Evolutionary conservation across 2,113 vertebrate genomes (phyloP).

Genomic region (Oncorhynchus nerka): DNA sequence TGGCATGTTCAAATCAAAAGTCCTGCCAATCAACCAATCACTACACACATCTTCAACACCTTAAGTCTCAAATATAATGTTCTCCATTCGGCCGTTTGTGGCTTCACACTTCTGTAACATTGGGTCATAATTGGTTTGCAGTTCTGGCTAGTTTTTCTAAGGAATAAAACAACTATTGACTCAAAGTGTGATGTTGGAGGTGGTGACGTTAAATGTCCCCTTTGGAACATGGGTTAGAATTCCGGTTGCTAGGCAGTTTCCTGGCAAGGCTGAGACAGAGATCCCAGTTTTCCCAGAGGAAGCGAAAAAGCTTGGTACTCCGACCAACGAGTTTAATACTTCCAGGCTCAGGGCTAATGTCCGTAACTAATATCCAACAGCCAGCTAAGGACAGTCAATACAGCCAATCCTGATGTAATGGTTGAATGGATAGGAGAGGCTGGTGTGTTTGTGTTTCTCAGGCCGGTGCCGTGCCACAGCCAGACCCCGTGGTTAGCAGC

Average conservation of each 20-base stretch:
- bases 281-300: conserved; percentile 9
- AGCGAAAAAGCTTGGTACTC: background rate
- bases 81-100: conserved; percentile 17
- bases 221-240: conserved; percentile 21
- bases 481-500: conserved; percentile 6
- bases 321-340: background rate
- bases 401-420: conserved; percentile 32
- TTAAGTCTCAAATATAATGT: background rate
- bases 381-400: conserved; percentile 23
- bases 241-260: conserved; percentile 37
- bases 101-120: background rate
- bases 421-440: conserved; percentile 34
- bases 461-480: conserved; percentile 11
- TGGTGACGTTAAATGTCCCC: conserved; percentile 37
- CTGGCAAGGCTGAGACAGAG: conserved; percentile 37
- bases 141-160: conserved; percentile 15
- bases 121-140: conserved; percentile 4
- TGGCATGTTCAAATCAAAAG: conserved; percentile 28
- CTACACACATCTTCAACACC: conserved; percentile 2
- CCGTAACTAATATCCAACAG: conserved; percentile 17
- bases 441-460: conserved; percentile 2
- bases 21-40: conserved; percentile 10
- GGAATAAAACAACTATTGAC: conserved; percentile 40
- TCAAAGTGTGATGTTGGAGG: conserved; percentile 24
- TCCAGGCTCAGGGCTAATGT: conserved; percentile 10